Percentiles rank a stretch among this genome's conserved stretches.
These are phyloP conservation scores for Puffinus mauretanicus DNA, from an alignment of 2,113 vertebrate species.

Conservation along the genomic window DNA sequence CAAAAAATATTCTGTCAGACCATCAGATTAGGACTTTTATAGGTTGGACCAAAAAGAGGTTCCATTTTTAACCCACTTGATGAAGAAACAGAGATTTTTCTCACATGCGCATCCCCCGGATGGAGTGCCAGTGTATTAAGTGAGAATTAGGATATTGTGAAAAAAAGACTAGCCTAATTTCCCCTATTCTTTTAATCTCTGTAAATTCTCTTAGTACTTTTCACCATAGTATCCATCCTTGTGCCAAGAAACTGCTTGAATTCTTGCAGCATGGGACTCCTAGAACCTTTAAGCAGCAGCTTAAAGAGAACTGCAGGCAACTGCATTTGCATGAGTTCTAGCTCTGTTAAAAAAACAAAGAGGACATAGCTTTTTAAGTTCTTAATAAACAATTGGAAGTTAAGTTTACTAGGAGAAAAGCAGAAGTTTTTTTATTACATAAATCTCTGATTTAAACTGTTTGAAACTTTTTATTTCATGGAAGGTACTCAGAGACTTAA, in stretches of 20 bases:
- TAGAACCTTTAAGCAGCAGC: not conserved
- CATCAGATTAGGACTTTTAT: not conserved
- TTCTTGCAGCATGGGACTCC: not conserved
- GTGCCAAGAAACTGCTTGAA: not conserved
- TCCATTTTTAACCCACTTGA: not conserved
- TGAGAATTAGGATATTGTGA: not conserved
- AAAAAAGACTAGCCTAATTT: not conserved
- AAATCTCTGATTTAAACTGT: not conserved
- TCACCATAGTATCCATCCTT: not conserved
- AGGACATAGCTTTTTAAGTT: not conserved
- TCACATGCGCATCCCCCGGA: not conserved
- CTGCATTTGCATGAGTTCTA: not conserved
- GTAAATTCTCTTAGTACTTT: not conserved
- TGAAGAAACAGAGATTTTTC: not conserved
- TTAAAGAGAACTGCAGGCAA: not conserved
- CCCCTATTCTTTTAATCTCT: not conserved
- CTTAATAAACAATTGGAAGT: not conserved
- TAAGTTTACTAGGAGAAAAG: not conserved
- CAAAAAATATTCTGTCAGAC: not conserved
- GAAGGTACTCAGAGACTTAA: not conserved
- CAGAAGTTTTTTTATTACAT: not conserved
- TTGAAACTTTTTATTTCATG: not conserved
- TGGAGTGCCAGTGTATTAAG: not conserved
- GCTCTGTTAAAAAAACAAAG: not conserved
- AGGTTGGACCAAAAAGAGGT: not conserved